These are phyloP conservation scores for Microchrysa polita DNA, from an alignment of 2,888 invertebrate species.

Conservation along the genomic window DNA sequence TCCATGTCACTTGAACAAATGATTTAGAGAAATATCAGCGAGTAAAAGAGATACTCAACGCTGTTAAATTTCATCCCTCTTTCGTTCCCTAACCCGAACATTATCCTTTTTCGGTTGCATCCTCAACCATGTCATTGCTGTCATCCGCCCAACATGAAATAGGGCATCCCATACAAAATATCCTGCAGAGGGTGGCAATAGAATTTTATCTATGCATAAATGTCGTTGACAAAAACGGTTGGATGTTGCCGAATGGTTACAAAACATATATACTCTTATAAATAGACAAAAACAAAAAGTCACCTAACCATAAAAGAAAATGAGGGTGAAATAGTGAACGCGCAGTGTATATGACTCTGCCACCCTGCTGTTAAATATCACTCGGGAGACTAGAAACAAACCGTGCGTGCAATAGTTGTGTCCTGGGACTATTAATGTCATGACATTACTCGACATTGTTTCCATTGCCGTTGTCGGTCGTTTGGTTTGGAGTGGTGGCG, in stretches of 20 bases:
- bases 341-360: slow-evolving; percentile 32
- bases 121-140: slow-evolving; percentile 14
- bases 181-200: slow-evolving; percentile 7
- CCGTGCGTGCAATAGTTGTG: slow-evolving; percentile 38
- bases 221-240: slow-evolving; percentile 37
- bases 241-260: slow-evolving; percentile 6
- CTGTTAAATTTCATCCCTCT: background rate
- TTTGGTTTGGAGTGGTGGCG: background rate
- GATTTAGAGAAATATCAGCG: slow-evolving; percentile 50
- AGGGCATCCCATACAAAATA: background rate
- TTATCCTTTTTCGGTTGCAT: slow-evolving; percentile 30
- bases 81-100: slow-evolving; percentile 8
- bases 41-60: background rate
- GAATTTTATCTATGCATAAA: slow-evolving; percentile 15
- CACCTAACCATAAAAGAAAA: slow-evolving; percentile 48
- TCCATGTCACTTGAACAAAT: slow-evolving; percentile 52
- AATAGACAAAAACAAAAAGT: slow-evolving; percentile 30
- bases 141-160: background rate
- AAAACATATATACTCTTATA: no score
- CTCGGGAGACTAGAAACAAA: slow-evolving; percentile 50
- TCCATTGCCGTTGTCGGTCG: slow-evolving; percentile 11
- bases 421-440: slow-evolving; percentile 42
- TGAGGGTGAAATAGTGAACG: slow-evolving; percentile 46
- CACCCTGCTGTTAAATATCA: slow-evolving; percentile 53
- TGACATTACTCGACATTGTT: slow-evolving; percentile 38